Percentiles rank a stretch among this genome's conserved stretches.
Conservation (phyloP, 1,140 invertebrate genomes). For the Formica exsecta region DNA sequence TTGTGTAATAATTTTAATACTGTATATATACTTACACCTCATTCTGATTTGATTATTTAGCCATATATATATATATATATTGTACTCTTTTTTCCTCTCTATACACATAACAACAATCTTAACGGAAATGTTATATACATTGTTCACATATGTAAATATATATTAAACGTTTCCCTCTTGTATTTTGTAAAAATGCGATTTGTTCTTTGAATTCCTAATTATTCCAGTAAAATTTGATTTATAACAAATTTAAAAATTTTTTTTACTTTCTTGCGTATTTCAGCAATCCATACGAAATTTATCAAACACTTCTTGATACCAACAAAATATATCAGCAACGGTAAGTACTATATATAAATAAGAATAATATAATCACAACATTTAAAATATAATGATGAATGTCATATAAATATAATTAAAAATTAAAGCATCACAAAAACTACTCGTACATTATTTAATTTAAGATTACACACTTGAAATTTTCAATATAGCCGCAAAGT, state of each 20-base stretch:
- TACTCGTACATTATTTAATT: not conserved
- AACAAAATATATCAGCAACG: slow-evolving; percentile 1
- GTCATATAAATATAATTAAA: not conserved
- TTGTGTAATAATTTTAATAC: slow-evolving; percentile 55
- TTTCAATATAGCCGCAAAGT: not conserved
- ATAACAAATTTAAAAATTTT: not conserved
- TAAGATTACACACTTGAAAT: not conserved
- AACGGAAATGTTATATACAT: slow-evolving; percentile 69
- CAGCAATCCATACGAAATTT: not conserved
- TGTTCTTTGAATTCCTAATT: slow-evolving; percentile 36
- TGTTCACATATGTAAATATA: slow-evolving; percentile 77
- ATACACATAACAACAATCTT: slow-evolving; percentile 45
- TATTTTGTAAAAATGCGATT: slow-evolving; percentile 76
- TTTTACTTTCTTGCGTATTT: not conserved
- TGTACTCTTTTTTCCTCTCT: slow-evolving; percentile 49
- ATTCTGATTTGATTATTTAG: slow-evolving; percentile 31
- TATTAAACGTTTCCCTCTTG: slow-evolving; percentile 78
- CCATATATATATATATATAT: not conserved
- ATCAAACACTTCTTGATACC: not conserved
- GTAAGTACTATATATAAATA: slow-evolving; percentile 5
- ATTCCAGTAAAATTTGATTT: not conserved
- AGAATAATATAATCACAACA: not conserved
- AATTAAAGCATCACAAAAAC: not conserved
- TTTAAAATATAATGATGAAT: not conserved
- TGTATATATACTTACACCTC: slow-evolving; percentile 22